phyloP scores from a whole-genome alignment of 1,140 invertebrate species.

The Protaetia brevitarsis region DNA sequence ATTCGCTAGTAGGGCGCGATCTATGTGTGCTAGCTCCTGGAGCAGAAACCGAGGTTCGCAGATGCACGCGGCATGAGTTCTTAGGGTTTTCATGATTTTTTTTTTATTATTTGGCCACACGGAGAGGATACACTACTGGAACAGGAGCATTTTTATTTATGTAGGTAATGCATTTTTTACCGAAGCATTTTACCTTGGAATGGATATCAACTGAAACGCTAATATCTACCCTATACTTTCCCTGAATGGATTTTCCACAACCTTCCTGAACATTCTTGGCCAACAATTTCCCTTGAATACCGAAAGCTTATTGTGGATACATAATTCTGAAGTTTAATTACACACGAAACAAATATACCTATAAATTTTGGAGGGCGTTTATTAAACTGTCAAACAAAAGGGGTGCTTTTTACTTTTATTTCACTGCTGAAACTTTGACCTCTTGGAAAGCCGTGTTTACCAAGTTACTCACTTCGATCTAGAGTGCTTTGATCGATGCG shows the following conservation, averaged over 20 bases:
- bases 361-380: neutral
- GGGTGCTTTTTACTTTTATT: neutral
- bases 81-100: no score
- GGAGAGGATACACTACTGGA: no score
- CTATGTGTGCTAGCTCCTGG: no score
- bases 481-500: neutral
- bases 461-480: neutral
- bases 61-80: no score
- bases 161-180: no score
- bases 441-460: neutral
- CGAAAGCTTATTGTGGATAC: neutral
- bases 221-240: no score
- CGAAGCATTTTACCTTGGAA: no score
- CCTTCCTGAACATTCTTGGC: neutral
- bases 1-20: no score
- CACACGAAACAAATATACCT: neutral
- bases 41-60: no score
- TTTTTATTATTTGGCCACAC: no score
- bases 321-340: conserved; percentile 6
- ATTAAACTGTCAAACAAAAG: neutral
- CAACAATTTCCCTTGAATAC: neutral
- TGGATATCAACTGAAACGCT: no score
- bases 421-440: neutral
- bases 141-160: no score
- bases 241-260: neutral